Percentiles rank a stretch among this genome's conserved stretches.
Evolutionary conservation across 2,113 vertebrate species (phyloP).

Genomic region (Marcusenius ussheri): DNA sequence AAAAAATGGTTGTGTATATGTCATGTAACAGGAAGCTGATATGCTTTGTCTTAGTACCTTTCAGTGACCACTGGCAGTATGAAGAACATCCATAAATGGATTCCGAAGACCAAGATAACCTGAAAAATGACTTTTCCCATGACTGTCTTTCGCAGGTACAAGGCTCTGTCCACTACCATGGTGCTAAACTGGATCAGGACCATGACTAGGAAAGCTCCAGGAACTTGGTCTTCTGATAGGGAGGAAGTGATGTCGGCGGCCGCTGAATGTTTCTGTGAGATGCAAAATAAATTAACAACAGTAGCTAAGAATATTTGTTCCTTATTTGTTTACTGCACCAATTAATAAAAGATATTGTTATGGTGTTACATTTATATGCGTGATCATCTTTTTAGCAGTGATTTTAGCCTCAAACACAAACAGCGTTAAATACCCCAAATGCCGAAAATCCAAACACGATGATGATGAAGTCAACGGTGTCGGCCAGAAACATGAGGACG

Average conservation of each 20-base stretch:
- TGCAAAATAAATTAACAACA: slow-evolving; percentile 17
- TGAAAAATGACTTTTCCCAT: slow-evolving; percentile 95
- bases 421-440: slow-evolving; percentile 78
- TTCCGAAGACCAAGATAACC: slow-evolving; percentile 92
- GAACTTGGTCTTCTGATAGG: slow-evolving; percentile 92
- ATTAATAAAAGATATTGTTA: neutral
- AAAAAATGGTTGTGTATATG: neutral
- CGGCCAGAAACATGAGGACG: slow-evolving; percentile 94
- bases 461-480: slow-evolving; percentile 95
- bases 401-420: neutral
- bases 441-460: slow-evolving; percentile 97
- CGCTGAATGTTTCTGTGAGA: slow-evolving; percentile 85
- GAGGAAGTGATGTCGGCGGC: slow-evolving; percentile 93
- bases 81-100: slow-evolving; percentile 99
- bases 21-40: neutral
- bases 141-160: slow-evolving; percentile 94
- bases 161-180: slow-evolving; percentile 93
- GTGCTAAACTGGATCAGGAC: slow-evolving; percentile 96
- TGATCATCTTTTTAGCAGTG: neutral
- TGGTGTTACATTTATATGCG: neutral
- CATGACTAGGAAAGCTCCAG: slow-evolving; percentile 92
- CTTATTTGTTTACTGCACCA: neutral
- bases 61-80: slow-evolving; percentile 87
- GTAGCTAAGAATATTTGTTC: neutral
- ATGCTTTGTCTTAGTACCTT: slow-evolving; percentile 62